Evolutionary conservation across 1,140 invertebrate species (phyloP), one percentile per base, ranked within the genome.

Genomic region (Bombus haemorrhoidalis): DNA sequence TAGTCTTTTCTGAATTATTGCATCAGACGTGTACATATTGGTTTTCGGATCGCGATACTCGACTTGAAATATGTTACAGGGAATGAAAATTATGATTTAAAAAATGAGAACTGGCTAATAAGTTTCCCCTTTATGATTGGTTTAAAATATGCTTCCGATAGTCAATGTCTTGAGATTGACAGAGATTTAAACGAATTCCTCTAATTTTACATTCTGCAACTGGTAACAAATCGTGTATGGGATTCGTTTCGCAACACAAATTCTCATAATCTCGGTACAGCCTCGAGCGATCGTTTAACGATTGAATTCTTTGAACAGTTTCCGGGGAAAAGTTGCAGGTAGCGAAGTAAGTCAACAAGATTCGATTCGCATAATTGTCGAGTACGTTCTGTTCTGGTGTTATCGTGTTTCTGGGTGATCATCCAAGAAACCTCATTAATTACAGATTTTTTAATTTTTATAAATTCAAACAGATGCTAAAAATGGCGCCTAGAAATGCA

Each of bases 281-380:
- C 64, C n/a, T 2, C 25, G 32, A 37, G 77, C 77, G 32, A 80
- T 12, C 62, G 43, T 68, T 80, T 69, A 69, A 47, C 32, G 77
- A 66, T 74, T 75, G 39, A 82, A 82, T 74, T 75, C 71, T 82
- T 74, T 64, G 39, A 12, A 41, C 71, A 37, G 22, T 75, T 75
- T 75, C 81, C 57, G 39, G 71, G 32, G 53, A 43, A 62, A 34
- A 59, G 68, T 34, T 34, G 32, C 32, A 25, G 25, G n/a, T n/a
- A 32, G 76, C 34, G n/a, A 62, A 62, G 34, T 41, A 39, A 72
- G n/a, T 73, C 39, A 10, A 64, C 32, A 9, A 22, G 18, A 59
- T 43, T 10, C 76, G 10, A 34, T 18, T 5, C 25, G n/a, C 37
- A 71, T 13, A 53, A 53, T 22, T 53, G 18, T 1, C 47, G 47